Base-by-base conservation (phyloP, 2,797 vertebrate genomes). In the Microchirus variegatus region DNA sequence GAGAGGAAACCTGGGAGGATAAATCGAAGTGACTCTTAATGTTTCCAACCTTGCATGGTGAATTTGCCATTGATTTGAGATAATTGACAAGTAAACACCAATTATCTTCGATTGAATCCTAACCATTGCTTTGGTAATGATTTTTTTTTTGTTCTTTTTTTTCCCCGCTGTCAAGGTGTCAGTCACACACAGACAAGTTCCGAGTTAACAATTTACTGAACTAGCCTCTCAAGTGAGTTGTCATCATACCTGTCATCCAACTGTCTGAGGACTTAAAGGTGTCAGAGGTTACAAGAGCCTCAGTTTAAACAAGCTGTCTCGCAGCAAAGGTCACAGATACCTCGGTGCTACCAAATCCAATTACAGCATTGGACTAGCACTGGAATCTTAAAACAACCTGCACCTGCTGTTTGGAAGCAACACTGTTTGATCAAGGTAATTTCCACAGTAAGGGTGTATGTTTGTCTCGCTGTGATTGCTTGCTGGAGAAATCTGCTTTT, bases 261-360 rank as follows among this genome's bases (percentile, higher is more conserved):
- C 65, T 74, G 77, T 81, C 52, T 75, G 75, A 79, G 75, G 72
- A 76, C 74, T 78, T 72, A 65, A 75, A 70, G 46, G 77, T 84
- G 76, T 77, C 70, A 74, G 44, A 70, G 80, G 80, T 86, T 74
- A 81, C 74, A 61, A 61, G 70, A 78, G 75, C 67, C 75, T 68
- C 46, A 67, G 61, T 87, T 88, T 85, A 85, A 90, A 89, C 70
- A 87, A 75, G 78, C 67, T 54, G 54, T n/a, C 67, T 73, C 15
- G 7, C 42, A 63, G 54, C 69, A 89, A 90, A 89, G 85, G 90
- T 89, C 81, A 86, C 62, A 48, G 79, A 80, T 67, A 67, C 55
- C 53, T 73, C 49, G 9, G 59, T 59, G 59, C 63, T 70, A 63
- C 82, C 65, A 65, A 73, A 85, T 73, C 72, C 74, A 89, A 87